A percentile compares a stretch with the other conserved stretches of the same genome.
Evolutionary conservation across 2,113 vertebrate genomes (phyloP).

Genomic region (Platichthys flesus): DNA sequence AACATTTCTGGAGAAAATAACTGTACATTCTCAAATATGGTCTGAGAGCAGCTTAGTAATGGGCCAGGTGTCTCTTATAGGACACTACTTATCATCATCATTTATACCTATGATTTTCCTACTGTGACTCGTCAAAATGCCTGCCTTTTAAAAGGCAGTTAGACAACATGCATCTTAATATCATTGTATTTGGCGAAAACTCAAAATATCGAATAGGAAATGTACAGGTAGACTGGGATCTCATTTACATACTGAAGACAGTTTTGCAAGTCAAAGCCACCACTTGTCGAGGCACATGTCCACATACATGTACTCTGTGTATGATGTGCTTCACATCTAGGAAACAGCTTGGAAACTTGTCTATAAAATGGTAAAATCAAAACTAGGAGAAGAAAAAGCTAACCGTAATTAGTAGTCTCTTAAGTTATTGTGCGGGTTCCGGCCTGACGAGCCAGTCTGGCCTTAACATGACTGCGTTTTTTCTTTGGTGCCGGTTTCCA

Average conservation of each 20-base stretch:
- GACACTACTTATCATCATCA: not conserved
- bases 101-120: not conserved
- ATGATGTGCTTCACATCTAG: slow-evolving; percentile 8
- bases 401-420: not conserved
- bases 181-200: slow-evolving; percentile 1
- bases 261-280: slow-evolving; percentile 15
- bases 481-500: not conserved
- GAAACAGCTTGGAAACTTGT: not conserved
- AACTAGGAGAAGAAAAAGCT: not conserved
- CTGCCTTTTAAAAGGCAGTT: not conserved
- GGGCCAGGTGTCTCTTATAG: too few species aligned
- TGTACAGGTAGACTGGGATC: slow-evolving; percentile 4
- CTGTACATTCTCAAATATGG: too few species aligned
- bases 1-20: too few species aligned
- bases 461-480: slow-evolving; percentile 2
- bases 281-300: slow-evolving; percentile 5
- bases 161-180: not conserved
- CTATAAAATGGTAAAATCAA: not conserved
- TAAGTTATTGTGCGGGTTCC: slow-evolving; percentile 9
- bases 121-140: not conserved
- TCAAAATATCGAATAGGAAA: slow-evolving; percentile 1
- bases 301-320: not conserved
- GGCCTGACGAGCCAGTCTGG: not conserved
- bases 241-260: slow-evolving; percentile 20
- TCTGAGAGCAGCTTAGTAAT: too few species aligned